A percentile compares a stretch with the other conserved stretches of the same genome.
Conservation (phyloP, 2,113 vertebrate species). For the Psittacula cyanocephala region DNA sequence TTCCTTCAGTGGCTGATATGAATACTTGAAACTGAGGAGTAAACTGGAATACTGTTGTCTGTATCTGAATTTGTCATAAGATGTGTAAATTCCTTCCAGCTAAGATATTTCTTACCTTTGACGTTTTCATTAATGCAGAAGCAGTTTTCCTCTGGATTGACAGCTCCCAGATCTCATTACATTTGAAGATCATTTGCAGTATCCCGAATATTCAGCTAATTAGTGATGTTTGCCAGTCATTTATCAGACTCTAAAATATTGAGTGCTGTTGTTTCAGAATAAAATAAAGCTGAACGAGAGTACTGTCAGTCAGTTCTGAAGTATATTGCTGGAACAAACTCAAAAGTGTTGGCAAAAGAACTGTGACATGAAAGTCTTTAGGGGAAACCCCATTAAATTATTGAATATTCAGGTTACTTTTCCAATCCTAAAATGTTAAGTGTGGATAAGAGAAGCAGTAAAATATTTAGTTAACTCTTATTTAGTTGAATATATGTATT, state of each 20-base stretch:
- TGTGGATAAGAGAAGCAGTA: background rate
- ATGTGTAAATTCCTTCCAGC: background rate
- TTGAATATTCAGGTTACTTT: background rate
- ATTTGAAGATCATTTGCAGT: background rate
- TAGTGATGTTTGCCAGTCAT: background rate
- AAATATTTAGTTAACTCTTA: background rate
- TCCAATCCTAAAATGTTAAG: background rate
- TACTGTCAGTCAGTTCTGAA: background rate
- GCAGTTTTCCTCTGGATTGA: background rate
- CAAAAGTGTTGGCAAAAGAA: background rate
- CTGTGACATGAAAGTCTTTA: background rate
- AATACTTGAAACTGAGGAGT: background rate
- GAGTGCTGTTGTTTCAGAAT: background rate
- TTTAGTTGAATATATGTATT: background rate
- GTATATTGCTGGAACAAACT: background rate
- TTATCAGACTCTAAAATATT: background rate
- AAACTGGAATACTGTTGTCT: background rate
- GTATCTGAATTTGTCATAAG: background rate
- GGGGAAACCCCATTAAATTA: background rate
- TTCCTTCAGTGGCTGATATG: background rate
- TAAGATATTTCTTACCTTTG: background rate
- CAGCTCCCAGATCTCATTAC: background rate
- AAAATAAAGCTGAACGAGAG: background rate
- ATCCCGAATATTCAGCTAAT: background rate
- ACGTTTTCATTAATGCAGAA: background rate